Evolutionary conservation across 35 echinoderm and acorn worm genomes (phyloP).

Genomic region (Heliocidaris erythrogramma): DNA sequence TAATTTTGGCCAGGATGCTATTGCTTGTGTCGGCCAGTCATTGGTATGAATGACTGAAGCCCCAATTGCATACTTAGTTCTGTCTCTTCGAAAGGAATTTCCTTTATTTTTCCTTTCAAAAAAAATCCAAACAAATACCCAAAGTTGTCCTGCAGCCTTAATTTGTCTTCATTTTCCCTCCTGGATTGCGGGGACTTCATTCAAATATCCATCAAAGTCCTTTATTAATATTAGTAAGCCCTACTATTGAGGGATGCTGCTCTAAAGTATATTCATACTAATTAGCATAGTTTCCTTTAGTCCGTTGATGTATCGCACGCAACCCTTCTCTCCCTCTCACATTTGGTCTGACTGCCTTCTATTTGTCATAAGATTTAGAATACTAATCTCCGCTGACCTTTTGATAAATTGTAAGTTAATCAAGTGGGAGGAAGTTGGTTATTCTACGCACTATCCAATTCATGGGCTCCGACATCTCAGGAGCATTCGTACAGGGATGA

Average conservation of each 20-base stretch:
- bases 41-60: too few species aligned
- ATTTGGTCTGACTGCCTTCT: neutral
- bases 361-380: conserved; percentile 35
- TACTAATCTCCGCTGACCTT: conserved; percentile 42
- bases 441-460: neutral
- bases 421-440: conserved; percentile 27
- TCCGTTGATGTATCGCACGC: neutral
- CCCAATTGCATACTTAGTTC: too few species aligned
- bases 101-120: too few species aligned
- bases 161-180: neutral
- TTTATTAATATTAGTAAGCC: neutral
- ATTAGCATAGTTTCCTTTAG: neutral
- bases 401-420: conserved; percentile 44
- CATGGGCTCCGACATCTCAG: neutral
- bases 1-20: too few species aligned
- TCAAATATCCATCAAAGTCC: neutral
- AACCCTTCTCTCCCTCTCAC: neutral
- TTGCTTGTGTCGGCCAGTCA: too few species aligned
- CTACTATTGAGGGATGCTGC: neutral
- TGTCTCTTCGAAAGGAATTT: too few species aligned
- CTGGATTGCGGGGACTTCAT: neutral
- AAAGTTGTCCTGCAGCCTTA: too few species aligned
- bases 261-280: neutral
- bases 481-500: neutral
- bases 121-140: too few species aligned